Evolutionary conservation across 92 coral and sea anemone species (phyloP), one percentile per base, ranked within the genome.

Genomic region (Umimayanthus chanpuru): DNA sequence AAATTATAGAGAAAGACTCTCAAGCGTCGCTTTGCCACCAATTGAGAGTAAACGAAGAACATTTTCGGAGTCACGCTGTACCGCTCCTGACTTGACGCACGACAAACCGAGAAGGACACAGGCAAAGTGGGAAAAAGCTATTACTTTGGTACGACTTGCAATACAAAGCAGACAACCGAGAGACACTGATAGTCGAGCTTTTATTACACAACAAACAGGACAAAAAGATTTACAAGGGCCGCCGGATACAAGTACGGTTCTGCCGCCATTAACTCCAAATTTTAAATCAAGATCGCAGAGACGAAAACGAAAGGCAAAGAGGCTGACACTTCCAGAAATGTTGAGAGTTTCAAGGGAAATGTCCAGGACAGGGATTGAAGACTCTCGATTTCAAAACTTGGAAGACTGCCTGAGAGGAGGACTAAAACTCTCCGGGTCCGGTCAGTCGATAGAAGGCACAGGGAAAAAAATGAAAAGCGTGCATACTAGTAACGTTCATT

Each of bases 101-200:
- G 85, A 5, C 4, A 77, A 77, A 87, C 77, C 76, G 47, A 80
- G 28, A 9, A 32, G 68, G 9, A 79, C 55, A 41, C 86, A 87
- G 67, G 82, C 89, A 43, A 94, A 91, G 26, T 95, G 98, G 98
- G 98, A 95, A 77, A 95, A 93, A 72, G 98, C 98, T 2, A 89
- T 95, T 67, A 79, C 92, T 25, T 85, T 95, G 73, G 98, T 95
- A 6, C 85, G 94, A 50, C 73, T 92, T 49, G 98, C 96, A 14
- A 91, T 92, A 25, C 94, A 86, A 21, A 92, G 91, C n/a, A 77
- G 93, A 80, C 89, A 86, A 36, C 66, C 85, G 26, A 64, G 66
- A 15, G 89, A 88, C n/a, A 44, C 56, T 74, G 73, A 23, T 79
- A 86, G 66, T 18, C 87, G 26, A 20, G 25, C 80, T 3, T 92